Evolutionary conservation across 2,797 vertebrate species (phyloP).

Genomic region (Ceryle rudis): DNA sequence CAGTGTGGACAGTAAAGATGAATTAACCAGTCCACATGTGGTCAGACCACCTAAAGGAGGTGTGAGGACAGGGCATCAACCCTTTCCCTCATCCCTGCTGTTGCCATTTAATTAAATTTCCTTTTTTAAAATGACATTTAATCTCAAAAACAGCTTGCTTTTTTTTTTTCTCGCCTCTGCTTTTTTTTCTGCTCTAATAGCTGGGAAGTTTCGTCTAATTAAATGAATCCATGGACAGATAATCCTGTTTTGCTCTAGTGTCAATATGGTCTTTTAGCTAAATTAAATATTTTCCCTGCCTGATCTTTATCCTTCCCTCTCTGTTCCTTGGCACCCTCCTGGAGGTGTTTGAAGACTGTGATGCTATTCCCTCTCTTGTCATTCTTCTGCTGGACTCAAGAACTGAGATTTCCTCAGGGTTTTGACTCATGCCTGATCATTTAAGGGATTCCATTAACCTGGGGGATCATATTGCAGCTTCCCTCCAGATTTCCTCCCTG

Average conservation of each 20-base stretch:
- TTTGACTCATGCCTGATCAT: neutral
- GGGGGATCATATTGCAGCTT: neutral
- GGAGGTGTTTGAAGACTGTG: neutral
- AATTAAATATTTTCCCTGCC: slow-evolving; percentile 20
- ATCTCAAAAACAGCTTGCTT: neutral
- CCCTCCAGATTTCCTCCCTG: neutral
- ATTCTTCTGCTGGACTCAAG: neutral
- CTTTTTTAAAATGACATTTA: neutral
- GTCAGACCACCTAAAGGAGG: neutral
- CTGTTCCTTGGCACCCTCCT: neutral
- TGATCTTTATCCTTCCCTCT: neutral
- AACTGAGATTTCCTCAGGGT: neutral
- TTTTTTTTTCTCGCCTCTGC: neutral
- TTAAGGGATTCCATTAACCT: neutral
- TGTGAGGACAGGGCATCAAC: neutral
- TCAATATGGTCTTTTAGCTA: neutral
- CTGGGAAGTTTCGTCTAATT: neutral
- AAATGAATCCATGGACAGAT: neutral
- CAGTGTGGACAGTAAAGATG: neutral
- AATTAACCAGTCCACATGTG: neutral
- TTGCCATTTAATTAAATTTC: neutral
- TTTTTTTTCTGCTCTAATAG: neutral
- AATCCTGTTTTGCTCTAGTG: slow-evolving; percentile 13
- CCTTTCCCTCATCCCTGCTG: neutral
- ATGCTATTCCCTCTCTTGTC: neutral